Evolutionary conservation across 2,113 vertebrate species (phyloP), one percentile per base, ranked within the genome.

Genomic region (Tympanuchus pallidicinctus): DNA sequence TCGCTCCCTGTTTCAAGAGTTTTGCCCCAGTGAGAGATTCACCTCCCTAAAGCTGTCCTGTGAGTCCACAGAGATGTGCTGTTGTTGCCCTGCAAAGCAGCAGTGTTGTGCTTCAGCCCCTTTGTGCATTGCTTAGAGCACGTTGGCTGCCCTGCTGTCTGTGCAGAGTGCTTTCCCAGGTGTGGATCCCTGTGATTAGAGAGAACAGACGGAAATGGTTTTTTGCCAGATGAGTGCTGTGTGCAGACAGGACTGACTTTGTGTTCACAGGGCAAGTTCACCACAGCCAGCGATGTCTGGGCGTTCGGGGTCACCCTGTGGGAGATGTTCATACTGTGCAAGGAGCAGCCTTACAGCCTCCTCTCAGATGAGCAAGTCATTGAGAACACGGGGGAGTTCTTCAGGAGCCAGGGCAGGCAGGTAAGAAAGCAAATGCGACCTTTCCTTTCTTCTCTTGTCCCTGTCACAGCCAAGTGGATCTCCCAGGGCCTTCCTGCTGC

Each of bases 371-470:
- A 99, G 84, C 99, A 99, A 94, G 99, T 99, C 91, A 99, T 99
- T 2, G 99, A 99, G 96, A 99, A 99, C 97, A 99, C 99, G 0
- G 99, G 99, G 4, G 99, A 99, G 95, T 99, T 99, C 96, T 99
- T 99, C 97, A 95, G 99, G 54, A 99, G 99, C 97, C 99, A 99
- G 93, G 98, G 98, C 86, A 98, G 98, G 80, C 99, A 99, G 98
- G 99, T 99, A 88, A 97, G 98, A 8, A 38, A 2, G 3, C 38
- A 3, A 2, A 7, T 0, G 1, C 4, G 40, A 14, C 28, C 13
- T 61, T 61, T 22, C 42, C 61, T 17, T 32, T 52, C 74, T 30
- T 28, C 38, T 0, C n/a, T 11, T 38, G 38, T 6, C 65, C 43
- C 63, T 1, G 8, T 16, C 14, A 13, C 52, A 3, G 3, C 52